A percentile compares a stretch with the other conserved stretches of the same genome.
phyloP scores from a whole-genome alignment of 2,113 vertebrate species.

The Hiodon tergisus region DNA sequence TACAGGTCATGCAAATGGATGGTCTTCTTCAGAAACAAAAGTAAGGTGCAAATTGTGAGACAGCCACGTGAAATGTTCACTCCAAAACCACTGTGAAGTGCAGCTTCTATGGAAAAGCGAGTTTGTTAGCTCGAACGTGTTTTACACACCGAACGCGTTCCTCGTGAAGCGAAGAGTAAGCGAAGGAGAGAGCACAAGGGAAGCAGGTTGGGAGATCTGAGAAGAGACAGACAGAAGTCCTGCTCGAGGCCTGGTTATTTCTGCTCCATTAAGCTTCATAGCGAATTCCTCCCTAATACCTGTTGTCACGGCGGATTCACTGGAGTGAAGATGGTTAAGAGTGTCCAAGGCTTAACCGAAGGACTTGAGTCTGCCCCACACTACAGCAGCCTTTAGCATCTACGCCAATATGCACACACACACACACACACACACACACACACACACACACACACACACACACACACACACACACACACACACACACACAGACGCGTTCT shows the following conservation, averaged over 20 bases:
- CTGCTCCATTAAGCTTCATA: constrained; percentile 58
- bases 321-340: constrained; percentile 47
- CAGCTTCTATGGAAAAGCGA: too few relatives aligned
- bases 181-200: constrained; percentile 30
- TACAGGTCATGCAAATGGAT: too few relatives aligned
- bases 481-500: background rate
- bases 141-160: background rate
- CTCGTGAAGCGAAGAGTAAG: background rate
- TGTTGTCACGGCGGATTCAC: constrained; percentile 53
- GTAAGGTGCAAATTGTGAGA: too few relatives aligned
- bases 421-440: constrained; percentile 23
- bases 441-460: constrained; percentile 2
- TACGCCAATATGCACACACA: constrained; percentile 9
- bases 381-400: constrained; percentile 9
- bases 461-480: background rate
- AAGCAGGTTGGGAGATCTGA: constrained; percentile 40
- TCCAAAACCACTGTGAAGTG: background rate
- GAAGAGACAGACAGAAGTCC: constrained; percentile 48
- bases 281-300: constrained; percentile 57
- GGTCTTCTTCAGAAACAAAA: too few relatives aligned
- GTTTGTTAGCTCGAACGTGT: too few relatives aligned
- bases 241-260: constrained; percentile 51
- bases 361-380: constrained; percentile 25
- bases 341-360: background rate
- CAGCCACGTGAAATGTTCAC: background rate